Evolutionary conservation across 1,140 invertebrate species (phyloP).

Genomic region (Neocloeon triangulifer): DNA sequence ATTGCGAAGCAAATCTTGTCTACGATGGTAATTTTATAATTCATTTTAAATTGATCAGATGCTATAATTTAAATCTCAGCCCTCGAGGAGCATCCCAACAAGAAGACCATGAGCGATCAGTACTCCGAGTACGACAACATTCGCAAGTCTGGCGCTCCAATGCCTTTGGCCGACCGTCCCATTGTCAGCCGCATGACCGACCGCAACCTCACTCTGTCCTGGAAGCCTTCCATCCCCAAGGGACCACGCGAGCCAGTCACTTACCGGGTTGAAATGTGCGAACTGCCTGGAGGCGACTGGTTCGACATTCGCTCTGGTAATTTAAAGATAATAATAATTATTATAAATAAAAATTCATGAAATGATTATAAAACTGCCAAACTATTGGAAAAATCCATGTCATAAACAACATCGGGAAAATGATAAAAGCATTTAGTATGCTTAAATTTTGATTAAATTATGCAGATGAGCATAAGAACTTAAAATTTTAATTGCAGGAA

Average conservation of each 20-base stretch:
- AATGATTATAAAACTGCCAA: no score
- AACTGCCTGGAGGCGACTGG: conserved; percentile 72
- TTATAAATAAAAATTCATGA: no score
- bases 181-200: conserved; percentile 77
- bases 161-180: conserved; percentile 66
- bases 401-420: no score
- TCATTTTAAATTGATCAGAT: conserved; percentile 3
- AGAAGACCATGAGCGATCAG: conserved; percentile 49
- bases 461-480: background rate
- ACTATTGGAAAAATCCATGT: no score
- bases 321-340: no score
- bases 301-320: conserved; percentile 47
- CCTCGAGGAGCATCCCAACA: conserved; percentile 39
- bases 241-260: conserved; percentile 64
- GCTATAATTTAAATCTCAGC: conserved; percentile 22
- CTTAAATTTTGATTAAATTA: background rate
- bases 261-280: conserved; percentile 84
- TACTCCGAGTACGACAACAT: conserved; percentile 67
- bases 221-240: conserved; percentile 72
- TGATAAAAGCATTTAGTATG: background rate
- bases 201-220: conserved; percentile 59
- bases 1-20: conserved; percentile 54
- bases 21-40: conserved; percentile 52
- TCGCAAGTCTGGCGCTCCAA: conserved; percentile 50
- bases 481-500: conserved; percentile 18